A percentile compares a stretch with the other conserved stretches of the same genome.
Evolutionary conservation across 2,888 invertebrate species (phyloP).

Genomic region (Ariolimax columbianus): DNA sequence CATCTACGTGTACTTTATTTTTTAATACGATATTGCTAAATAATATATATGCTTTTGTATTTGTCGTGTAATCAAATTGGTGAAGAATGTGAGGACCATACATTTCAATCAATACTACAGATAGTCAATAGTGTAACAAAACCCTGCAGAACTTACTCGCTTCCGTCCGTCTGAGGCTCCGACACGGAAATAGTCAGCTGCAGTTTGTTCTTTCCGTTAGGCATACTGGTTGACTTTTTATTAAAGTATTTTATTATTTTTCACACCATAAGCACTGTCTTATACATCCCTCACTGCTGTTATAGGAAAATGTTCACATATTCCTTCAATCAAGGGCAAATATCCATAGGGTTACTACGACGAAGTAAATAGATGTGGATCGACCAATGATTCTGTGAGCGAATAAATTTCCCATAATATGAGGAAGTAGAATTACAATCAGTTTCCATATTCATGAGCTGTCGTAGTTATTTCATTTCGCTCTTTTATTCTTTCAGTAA

Average conservation of each 20-base stretch:
- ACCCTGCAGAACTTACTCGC: slow-evolving; percentile 56
- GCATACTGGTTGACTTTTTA: slow-evolving; percentile 49
- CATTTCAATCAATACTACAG: no score
- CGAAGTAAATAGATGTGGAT: slow-evolving; percentile 41
- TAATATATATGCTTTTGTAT: no score
- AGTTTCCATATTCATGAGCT: slow-evolving; percentile 49
- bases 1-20: no score
- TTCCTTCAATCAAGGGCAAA: slow-evolving; percentile 22
- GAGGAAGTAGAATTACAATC: slow-evolving; percentile 47
- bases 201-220: slow-evolving; percentile 62
- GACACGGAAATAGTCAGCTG: slow-evolving; percentile 62
- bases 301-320: slow-evolving; percentile 8
- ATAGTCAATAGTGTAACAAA: no score
- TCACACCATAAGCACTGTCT: slow-evolving; percentile 18
- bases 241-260: background rate
- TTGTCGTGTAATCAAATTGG: no score
- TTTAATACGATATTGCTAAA: no score
- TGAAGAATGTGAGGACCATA: no score
- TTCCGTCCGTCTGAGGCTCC: slow-evolving; percentile 80
- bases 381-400: slow-evolving; percentile 34
- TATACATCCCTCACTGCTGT: background rate
- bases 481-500: no score
- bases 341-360: background rate
- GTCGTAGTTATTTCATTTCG: slow-evolving; percentile 8
- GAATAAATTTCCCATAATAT: slow-evolving; percentile 54